Conservation (phyloP, 2,888 invertebrate species). For the Standfussiana lucernea region DNA sequence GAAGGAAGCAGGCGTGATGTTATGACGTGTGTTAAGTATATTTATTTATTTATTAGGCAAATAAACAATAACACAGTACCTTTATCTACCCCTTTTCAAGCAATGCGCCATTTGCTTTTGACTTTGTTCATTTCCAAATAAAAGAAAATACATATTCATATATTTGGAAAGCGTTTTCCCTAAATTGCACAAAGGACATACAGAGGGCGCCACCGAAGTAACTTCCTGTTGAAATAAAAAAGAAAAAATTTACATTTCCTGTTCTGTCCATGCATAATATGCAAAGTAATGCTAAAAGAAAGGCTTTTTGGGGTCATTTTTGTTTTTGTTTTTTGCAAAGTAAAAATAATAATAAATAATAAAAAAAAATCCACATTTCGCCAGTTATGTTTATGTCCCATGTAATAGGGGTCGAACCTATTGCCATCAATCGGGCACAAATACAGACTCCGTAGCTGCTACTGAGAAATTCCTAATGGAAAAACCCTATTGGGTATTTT, state of each 20-base stretch:
- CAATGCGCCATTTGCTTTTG: slow-evolving; percentile 27
- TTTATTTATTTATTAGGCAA: too few species aligned
- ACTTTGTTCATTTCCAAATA: slow-evolving; percentile 17
- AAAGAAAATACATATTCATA: slow-evolving; percentile 55
- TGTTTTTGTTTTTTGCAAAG: slow-evolving; percentile 2
- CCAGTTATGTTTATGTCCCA: too few species aligned
- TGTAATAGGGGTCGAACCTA: not conserved
- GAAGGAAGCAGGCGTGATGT: not conserved
- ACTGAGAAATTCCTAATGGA: not conserved
- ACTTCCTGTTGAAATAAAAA: slow-evolving; percentile 60
- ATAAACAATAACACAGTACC: not conserved
- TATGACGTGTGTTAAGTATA: not conserved
- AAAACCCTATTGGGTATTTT: too few species aligned
- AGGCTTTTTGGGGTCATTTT: not conserved
- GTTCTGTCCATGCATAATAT: slow-evolving; percentile 38
- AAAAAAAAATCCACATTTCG: too few species aligned
- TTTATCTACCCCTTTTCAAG: not conserved
- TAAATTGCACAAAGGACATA: slow-evolving; percentile 49
- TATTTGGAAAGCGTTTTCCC: slow-evolving; percentile 27
- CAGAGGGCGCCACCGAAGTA: slow-evolving; percentile 40
- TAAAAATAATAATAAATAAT: not conserved
- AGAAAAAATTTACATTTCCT: slow-evolving; percentile 63
- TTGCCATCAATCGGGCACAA: not conserved
- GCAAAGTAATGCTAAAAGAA: slow-evolving; percentile 43
- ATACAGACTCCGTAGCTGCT: not conserved